Evolutionary conservation across 2,113 vertebrate genomes (phyloP), one percentile per base, ranked within the genome.

Genomic region (Garra rufa): DNA sequence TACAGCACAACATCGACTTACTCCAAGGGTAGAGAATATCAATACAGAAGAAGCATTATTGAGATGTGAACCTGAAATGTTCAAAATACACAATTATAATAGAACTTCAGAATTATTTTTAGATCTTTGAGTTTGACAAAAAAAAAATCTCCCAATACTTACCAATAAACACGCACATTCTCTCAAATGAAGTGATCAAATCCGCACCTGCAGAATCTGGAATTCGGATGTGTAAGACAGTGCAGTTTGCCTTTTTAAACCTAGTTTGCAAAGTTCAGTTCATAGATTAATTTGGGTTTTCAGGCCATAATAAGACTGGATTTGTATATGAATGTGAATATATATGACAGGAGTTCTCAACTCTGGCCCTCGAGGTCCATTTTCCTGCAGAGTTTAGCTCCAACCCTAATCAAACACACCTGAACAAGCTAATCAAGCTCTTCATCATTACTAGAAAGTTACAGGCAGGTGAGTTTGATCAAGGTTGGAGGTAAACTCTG

Each of bases 101-200:
- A n/a, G 0, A 57, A 57, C 21, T 21, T 55, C 19, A 21, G 21
- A n/a, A 9, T 9, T n/a, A n/a, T n/a, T n/a, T 3, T 9, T 55
- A 46, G 70, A 44, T 46, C 1, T 30, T 26, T 75, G 24, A 50
- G 13, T 28, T 15, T 8, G 8, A 3, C n/a, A 1, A 4, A 19
- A 43, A n/a, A 19, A n/a, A 76, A 82, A 24, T 24, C 1, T 50
- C 15, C 38, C 5, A 44, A 28, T 28, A 87, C 95, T 95, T 91
- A 97, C 97, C 95, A 19, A 97, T 95, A 85, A 97, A 97, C 83
- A 88, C 89, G 85, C 93, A 96, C 46, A 95, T 88, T 19, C 69
- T 88, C 59, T 92, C 61, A 34, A 98, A 94, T 48, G 74, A 91
- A 28, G 92, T 87, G 3, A 84, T 89, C 9, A 97, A 89, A 81